Evolutionary conservation across 1,140 invertebrate species (phyloP).

Genomic region (Steinernema khuongi): DNA sequence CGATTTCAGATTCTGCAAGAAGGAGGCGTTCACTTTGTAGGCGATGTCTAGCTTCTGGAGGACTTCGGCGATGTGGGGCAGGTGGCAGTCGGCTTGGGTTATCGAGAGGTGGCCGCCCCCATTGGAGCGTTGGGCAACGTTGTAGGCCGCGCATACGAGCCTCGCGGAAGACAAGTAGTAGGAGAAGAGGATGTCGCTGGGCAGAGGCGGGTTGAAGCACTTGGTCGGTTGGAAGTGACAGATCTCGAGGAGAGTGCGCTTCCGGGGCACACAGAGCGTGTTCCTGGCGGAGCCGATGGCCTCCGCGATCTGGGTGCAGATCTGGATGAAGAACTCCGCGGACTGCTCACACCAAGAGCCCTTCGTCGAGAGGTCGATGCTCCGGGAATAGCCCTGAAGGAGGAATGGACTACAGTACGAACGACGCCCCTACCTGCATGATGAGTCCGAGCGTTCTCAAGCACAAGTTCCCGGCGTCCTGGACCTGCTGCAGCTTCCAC

Average conservation of each 20-base stretch:
- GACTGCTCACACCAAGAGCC: not conserved
- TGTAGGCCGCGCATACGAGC: slow-evolving; percentile 33
- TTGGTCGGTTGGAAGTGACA: slow-evolving; percentile 60
- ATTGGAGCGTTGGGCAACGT: not conserved
- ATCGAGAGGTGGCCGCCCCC: not conserved
- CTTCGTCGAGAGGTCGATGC: not conserved
- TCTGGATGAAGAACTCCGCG: not conserved
- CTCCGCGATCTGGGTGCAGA: not conserved
- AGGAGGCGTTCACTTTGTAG: not conserved
- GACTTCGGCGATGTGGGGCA: not conserved
- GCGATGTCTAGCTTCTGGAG: not conserved
- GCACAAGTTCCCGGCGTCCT: slow-evolving; percentile 15
- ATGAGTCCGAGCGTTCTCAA: not conserved
- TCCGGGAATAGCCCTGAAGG: not conserved
- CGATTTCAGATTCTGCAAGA: not conserved
- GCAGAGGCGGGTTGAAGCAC: slow-evolving; percentile 59
- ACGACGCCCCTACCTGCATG: not conserved
- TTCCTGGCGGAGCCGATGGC: not conserved
- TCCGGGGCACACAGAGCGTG: not conserved
- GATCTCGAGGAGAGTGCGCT: slow-evolving; percentile 33
- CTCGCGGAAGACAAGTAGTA: slow-evolving; percentile 46
- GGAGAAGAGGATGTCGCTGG: slow-evolving; percentile 51
- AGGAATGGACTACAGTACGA: not conserved
- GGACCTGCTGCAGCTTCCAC: slow-evolving; percentile 39
- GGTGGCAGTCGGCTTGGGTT: not conserved